Evolutionary conservation across 2,113 vertebrate genomes (phyloP).

Genomic region (Athene noctua): DNA sequence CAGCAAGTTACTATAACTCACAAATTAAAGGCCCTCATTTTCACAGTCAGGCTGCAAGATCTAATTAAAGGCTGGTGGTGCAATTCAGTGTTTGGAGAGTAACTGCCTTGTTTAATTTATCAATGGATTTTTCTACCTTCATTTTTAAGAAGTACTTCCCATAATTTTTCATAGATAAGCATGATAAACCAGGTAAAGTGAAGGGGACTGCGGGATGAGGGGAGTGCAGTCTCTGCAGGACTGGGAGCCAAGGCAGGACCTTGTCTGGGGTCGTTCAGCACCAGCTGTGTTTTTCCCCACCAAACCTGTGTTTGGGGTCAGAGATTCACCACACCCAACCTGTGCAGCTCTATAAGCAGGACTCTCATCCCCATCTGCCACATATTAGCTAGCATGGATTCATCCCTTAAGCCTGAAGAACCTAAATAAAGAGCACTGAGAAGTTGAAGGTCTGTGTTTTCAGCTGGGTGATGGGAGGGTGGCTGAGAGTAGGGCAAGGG

Average conservation of each 20-base stretch:
- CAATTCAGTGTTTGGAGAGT: slow-evolving; percentile 2
- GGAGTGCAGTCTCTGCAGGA: not conserved
- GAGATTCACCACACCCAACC: accelerated
- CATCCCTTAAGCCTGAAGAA: not conserved
- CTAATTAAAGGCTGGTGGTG: slow-evolving; percentile 60
- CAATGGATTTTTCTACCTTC: not conserved
- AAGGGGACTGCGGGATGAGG: accelerated
- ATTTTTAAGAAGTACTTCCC: not conserved
- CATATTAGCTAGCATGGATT: accelerated
- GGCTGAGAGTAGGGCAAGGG: not conserved
- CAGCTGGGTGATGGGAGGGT: not conserved
- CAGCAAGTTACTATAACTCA: slow-evolving; percentile 18
- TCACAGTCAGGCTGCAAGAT: slow-evolving; percentile 26
- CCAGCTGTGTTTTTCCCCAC: accelerated
- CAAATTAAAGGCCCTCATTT: slow-evolving; percentile 58
- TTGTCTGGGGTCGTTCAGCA: not conserved
- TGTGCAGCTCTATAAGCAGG: not conserved
- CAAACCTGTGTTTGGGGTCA: not conserved
- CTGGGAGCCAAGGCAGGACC: not conserved
- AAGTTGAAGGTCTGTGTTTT: not conserved
- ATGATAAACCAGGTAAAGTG: accelerated
- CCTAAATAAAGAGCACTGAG: not conserved
- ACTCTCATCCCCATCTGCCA: not conserved
- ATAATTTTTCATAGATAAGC: not conserved
- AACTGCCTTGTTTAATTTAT: slow-evolving; percentile 8